These are phyloP conservation scores for Ptilorrhoa leucosticta DNA, from an alignment of 2,113 vertebrate species.

Conservation along the genomic window DNA sequence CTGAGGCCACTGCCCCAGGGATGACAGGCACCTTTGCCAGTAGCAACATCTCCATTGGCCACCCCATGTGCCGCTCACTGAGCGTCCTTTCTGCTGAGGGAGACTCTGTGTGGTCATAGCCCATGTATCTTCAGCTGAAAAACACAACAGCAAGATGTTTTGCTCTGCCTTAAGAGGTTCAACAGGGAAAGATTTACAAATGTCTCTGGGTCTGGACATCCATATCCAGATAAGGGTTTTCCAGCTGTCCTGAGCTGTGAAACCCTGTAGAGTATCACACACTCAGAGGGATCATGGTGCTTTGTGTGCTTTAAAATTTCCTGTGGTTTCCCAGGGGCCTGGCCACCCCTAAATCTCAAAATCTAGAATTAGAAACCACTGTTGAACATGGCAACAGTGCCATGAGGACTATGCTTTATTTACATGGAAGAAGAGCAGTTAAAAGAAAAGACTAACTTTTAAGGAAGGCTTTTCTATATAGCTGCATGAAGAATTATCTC, in stretches of 20 bases:
- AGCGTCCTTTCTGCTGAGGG: background rate
- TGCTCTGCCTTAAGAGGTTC: background rate
- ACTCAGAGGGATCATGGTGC: background rate
- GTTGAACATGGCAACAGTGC: background rate
- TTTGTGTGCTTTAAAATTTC: background rate
- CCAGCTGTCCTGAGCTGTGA: background rate
- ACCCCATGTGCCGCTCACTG: accelerated
- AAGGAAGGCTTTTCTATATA: background rate
- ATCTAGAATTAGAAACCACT: background rate
- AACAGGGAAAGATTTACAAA: background rate
- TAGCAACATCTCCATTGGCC: background rate
- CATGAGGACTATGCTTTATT: background rate
- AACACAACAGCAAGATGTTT: background rate
- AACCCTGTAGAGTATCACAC: background rate
- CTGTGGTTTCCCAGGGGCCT: background rate
- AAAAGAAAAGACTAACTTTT: background rate
- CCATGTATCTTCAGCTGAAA: background rate
- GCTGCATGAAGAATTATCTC: background rate
- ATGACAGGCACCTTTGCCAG: background rate
- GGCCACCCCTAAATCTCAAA: background rate
- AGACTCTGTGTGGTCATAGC: background rate
- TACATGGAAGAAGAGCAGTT: background rate
- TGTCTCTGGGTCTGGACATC: background rate
- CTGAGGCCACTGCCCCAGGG: accelerated
- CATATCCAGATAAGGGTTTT: background rate